phyloP scores from a whole-genome alignment of 2,797 vertebrate genomes.

The Coranthus polyacanthus region DNA sequence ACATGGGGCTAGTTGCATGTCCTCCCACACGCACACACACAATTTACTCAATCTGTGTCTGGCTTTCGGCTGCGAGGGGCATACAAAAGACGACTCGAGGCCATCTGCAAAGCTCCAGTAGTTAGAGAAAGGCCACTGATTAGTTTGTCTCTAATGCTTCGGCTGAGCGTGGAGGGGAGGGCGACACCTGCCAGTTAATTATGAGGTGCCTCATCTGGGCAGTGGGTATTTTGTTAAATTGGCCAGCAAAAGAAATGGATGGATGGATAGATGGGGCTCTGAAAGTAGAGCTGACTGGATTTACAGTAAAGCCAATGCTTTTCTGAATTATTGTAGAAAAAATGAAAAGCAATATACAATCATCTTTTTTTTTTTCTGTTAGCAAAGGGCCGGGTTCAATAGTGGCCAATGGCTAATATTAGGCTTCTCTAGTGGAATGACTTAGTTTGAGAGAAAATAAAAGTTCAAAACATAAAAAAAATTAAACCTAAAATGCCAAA shows the following conservation, averaged over 20 bases:
- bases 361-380: no score
- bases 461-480: no score
- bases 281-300: background rate
- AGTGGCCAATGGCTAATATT: no score
- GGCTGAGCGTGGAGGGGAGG: slow-evolving; percentile 33
- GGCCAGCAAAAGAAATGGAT: slow-evolving; percentile 30
- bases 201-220: slow-evolving; percentile 63
- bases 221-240: slow-evolving; percentile 42
- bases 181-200: slow-evolving; percentile 71
- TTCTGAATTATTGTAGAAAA: no score
- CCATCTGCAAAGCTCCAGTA: slow-evolving; percentile 68
- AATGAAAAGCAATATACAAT: no score
- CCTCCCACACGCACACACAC: slow-evolving; percentile 11
- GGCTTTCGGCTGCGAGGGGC: slow-evolving; percentile 29
- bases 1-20: slow-evolving; percentile 32
- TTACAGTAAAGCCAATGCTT: background rate
- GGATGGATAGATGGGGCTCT: slow-evolving; percentile 1
- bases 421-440: no score
- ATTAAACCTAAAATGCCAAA: no score
- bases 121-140: slow-evolving; percentile 59
- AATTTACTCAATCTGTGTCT: slow-evolving; percentile 58
- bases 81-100: slow-evolving; percentile 46
- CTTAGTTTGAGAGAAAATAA: no score
- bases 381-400: no score
- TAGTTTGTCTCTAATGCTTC: slow-evolving; percentile 45